Conservation (phyloP, 2,888 invertebrate species). For the Sphecodes monilicornis region DNA sequence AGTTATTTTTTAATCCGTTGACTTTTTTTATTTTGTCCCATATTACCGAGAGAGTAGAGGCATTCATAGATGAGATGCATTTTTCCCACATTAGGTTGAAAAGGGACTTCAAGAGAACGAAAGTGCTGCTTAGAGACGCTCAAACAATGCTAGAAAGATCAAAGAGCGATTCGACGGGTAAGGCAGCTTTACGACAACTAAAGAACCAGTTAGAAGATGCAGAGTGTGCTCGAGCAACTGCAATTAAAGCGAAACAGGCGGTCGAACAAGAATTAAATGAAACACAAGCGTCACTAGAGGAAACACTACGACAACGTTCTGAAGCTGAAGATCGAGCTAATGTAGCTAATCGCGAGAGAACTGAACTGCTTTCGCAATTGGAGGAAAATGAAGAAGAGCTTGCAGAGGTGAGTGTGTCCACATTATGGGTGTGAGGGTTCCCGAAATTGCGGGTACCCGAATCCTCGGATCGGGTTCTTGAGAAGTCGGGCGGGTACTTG, state of each 20-base stretch:
- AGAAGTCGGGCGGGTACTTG: too few relatives aligned
- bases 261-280: constrained; percentile 95
- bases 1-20: too few relatives aligned
- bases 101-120: constrained; percentile 94
- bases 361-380: constrained; percentile 92
- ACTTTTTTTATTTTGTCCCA: too few relatives aligned
- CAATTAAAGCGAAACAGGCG: constrained; percentile 93
- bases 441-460: too few relatives aligned
- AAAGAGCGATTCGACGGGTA: constrained; percentile 94
- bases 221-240: constrained; percentile 93
- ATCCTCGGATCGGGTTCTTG: too few relatives aligned
- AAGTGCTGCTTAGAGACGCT: constrained; percentile 95
- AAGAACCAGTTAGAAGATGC: constrained; percentile 93
- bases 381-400: constrained; percentile 98
- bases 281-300: constrained; percentile 92
- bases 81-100: constrained; percentile 91
- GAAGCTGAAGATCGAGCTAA: constrained; percentile 93
- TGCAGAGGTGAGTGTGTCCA: constrained; percentile 88
- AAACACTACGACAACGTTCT: constrained; percentile 89
- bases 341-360: constrained; percentile 90
- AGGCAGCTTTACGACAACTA: constrained; percentile 86
- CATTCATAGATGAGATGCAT: too few relatives aligned
- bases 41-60: too few relatives aligned
- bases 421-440: too few relatives aligned
- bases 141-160: constrained; percentile 96